Evolutionary conservation across 2,113 vertebrate genomes (phyloP).

Genomic region (Phoxinus phoxinus): DNA sequence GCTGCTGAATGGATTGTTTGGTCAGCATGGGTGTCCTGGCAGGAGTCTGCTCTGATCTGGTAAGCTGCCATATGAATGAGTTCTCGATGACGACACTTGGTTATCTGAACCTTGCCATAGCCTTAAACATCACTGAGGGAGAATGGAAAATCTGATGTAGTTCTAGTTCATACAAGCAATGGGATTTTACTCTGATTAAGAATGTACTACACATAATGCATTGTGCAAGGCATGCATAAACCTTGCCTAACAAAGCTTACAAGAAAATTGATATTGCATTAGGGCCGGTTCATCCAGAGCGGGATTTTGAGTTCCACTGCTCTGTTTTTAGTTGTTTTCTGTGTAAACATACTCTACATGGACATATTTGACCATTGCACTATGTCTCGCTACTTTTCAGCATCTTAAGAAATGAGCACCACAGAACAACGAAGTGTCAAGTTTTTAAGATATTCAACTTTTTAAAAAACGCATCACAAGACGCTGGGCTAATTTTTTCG

Average conservation of each 20-base stretch:
- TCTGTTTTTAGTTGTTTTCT: background rate
- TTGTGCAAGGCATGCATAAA: background rate
- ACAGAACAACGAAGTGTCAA: no score
- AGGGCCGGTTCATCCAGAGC: background rate
- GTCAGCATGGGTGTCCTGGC: constrained; percentile 42
- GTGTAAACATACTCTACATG: background rate
- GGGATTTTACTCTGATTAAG: constrained; percentile 14
- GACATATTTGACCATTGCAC: background rate
- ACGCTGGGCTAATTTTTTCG: background rate
- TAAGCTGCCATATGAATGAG: constrained; percentile 58
- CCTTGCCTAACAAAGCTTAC: background rate
- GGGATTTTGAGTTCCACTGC: background rate
- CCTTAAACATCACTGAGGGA: constrained; percentile 62
- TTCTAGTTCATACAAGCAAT: constrained; percentile 58
- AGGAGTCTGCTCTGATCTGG: constrained; percentile 51
- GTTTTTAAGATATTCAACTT: no score
- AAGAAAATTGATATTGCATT: background rate
- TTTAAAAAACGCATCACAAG: background rate
- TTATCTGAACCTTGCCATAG: constrained; percentile 58
- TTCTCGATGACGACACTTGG: constrained; percentile 41
- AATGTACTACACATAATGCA: constrained; percentile 20
- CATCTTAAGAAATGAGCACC: background rate
- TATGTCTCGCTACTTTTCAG: background rate
- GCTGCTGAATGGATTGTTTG: constrained; percentile 37
- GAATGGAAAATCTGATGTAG: constrained; percentile 71